phyloP scores from a whole-genome alignment of 1,140 invertebrate genomes.

The Antheraea mylitta region DNA sequence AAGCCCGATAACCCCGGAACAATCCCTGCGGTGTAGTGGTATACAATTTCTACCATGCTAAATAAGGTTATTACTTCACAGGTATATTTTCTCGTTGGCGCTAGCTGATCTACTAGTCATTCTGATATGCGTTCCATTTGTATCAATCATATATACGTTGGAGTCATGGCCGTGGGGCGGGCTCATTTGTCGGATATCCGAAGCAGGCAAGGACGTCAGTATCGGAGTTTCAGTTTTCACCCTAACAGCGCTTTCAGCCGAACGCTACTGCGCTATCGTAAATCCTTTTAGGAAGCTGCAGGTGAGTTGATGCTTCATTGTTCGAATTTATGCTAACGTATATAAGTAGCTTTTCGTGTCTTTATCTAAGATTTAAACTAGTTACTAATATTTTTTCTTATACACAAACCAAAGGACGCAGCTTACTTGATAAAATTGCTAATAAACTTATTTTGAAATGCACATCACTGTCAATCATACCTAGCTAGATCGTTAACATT shows the following conservation, averaged over 20 bases:
- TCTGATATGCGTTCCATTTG: slow-evolving; percentile 92
- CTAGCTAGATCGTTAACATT: too few relatives aligned
- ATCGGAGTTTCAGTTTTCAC: slow-evolving; percentile 97
- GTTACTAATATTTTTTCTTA: too few relatives aligned
- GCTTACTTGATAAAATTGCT: too few relatives aligned
- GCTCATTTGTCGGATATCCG: slow-evolving; percentile 90
- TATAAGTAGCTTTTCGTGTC: too few relatives aligned
- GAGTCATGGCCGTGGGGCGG: slow-evolving; percentile 93
- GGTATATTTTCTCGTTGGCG: slow-evolving; percentile 86
- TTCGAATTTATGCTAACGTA: not conserved
- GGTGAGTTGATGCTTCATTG: slow-evolving; percentile 50
- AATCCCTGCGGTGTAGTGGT: too few relatives aligned
- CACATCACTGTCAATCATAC: too few relatives aligned
- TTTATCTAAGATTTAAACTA: too few relatives aligned
- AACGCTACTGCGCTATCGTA: slow-evolving; percentile 95
- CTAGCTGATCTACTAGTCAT: slow-evolving; percentile 89
- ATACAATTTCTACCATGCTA: too few relatives aligned
- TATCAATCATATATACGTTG: slow-evolving; percentile 91
- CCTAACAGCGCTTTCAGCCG: slow-evolving; percentile 92
- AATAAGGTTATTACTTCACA: slow-evolving; percentile 31
- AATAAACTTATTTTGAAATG: too few relatives aligned
- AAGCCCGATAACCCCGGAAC: too few relatives aligned
- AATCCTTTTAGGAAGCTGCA: slow-evolving; percentile 89
- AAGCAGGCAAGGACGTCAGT: slow-evolving; percentile 93
- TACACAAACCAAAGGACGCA: too few relatives aligned